Conservation (phyloP, 2,888 invertebrate genomes). For the Eilema caniola region DNA sequence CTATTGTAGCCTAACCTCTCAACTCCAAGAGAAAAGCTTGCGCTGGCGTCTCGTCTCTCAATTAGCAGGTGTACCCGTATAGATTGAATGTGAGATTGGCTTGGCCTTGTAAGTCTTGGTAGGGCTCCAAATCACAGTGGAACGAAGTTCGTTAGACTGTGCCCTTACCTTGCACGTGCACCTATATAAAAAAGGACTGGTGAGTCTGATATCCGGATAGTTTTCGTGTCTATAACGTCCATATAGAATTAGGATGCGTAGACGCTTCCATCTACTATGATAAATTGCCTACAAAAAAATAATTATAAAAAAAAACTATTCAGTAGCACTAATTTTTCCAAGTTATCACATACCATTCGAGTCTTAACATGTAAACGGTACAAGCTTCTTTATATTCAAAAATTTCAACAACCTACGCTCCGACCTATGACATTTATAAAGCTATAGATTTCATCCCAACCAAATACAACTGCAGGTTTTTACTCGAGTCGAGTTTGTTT, state of each 20-base stretch:
- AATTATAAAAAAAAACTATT: not conserved
- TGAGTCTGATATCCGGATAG: not conserved
- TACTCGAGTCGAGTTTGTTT: constrained; percentile 18
- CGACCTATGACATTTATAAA: constrained; percentile 42
- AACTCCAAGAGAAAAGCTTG: not conserved
- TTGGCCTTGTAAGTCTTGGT: too few species aligned
- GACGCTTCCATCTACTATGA: not conserved
- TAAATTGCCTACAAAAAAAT: not conserved
- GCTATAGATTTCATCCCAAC: constrained; percentile 37
- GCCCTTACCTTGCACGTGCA: not conserved
- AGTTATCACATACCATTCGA: constrained; percentile 9
- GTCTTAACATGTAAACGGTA: constrained; percentile 13
- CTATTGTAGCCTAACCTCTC: not conserved
- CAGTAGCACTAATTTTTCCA: constrained; percentile 7
- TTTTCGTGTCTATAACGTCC: not conserved
- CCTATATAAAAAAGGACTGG: not conserved
- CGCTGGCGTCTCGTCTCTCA: too few species aligned
- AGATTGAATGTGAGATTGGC: too few species aligned
- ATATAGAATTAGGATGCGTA: too few species aligned
- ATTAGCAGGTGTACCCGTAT: too few species aligned
- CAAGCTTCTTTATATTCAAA: constrained; percentile 5
- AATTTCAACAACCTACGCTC: constrained; percentile 31
- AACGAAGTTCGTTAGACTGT: not conserved
- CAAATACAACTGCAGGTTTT: constrained; percentile 14
- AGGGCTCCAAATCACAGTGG: too few species aligned